Evolutionary conservation across 2,113 vertebrate genomes (phyloP).

Genomic region (Brachypteracias leptosomus): DNA sequence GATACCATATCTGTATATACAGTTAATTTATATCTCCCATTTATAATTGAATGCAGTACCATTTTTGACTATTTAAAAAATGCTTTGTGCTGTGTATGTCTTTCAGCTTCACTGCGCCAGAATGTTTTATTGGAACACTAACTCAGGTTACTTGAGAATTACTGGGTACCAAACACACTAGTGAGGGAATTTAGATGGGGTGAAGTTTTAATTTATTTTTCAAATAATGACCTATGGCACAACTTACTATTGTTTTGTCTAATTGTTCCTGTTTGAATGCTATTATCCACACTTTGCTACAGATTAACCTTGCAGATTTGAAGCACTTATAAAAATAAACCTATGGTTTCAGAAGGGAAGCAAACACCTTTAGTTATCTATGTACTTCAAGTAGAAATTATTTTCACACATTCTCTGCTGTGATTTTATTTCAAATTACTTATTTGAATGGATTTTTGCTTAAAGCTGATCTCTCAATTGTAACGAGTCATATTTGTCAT

Average conservation of each 20-base stretch:
- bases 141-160: neutral
- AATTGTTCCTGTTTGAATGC: slow-evolving; percentile 2
- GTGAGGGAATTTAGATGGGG: neutral
- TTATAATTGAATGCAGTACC: neutral
- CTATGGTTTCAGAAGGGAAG: neutral
- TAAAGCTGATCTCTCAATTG: neutral
- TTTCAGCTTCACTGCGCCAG: neutral
- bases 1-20: neutral
- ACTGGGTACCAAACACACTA: neutral
- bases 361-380: neutral
- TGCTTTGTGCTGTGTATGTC: neutral
- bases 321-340: neutral
- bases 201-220: neutral
- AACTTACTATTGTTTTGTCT: neutral
- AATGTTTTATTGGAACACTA: slow-evolving; percentile 16
- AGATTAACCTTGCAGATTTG: neutral
- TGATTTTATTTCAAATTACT: neutral
- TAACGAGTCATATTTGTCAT: neutral
- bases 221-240: neutral
- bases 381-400: neutral
- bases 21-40: neutral
- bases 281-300: neutral
- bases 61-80: neutral
- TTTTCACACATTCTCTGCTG: neutral
- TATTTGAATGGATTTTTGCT: neutral